phyloP scores from a whole-genome alignment of 2,888 invertebrate genomes.

The Eurytoma californica region DNA sequence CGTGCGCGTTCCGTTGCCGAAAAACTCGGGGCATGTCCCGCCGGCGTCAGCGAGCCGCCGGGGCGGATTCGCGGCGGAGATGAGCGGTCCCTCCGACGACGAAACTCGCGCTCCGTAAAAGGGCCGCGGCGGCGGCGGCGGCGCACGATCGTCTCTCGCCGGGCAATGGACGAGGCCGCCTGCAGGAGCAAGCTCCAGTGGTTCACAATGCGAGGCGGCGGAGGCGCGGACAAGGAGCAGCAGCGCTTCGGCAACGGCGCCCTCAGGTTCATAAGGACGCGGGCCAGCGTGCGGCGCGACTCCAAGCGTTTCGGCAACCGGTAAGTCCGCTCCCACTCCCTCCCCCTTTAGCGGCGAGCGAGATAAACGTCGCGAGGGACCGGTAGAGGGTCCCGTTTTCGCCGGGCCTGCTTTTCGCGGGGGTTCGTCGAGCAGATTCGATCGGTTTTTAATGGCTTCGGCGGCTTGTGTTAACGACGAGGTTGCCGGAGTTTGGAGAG shows the following conservation, averaged over 20 bases:
- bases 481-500: too few species aligned
- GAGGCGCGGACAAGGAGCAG: conserved; percentile 45
- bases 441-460: too few species aligned
- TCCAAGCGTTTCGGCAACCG: conserved; percentile 69
- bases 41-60: neutral
- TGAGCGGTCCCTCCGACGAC: conserved; percentile 19
- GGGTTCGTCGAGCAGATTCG: neutral
- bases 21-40: too few species aligned
- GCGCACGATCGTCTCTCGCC: neutral
- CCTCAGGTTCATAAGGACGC: conserved; percentile 70
- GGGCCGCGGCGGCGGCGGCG: conserved; percentile 13
- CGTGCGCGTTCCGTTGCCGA: neutral
- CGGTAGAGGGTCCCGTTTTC: neutral
- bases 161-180: conserved; percentile 67
- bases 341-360: neutral
- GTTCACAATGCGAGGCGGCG: conserved; percentile 65
- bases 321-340: conserved; percentile 62
- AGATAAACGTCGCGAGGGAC: neutral
- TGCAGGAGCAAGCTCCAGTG: conserved; percentile 66
- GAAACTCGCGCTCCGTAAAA: conserved; percentile 47
- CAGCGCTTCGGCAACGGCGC: conserved; percentile 67
- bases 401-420: neutral
- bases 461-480: too few species aligned
- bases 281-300: conserved; percentile 69
- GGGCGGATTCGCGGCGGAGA: neutral